Conservation (phyloP, 2,113 vertebrate genomes). For the Noctilio leporinus region DNA sequence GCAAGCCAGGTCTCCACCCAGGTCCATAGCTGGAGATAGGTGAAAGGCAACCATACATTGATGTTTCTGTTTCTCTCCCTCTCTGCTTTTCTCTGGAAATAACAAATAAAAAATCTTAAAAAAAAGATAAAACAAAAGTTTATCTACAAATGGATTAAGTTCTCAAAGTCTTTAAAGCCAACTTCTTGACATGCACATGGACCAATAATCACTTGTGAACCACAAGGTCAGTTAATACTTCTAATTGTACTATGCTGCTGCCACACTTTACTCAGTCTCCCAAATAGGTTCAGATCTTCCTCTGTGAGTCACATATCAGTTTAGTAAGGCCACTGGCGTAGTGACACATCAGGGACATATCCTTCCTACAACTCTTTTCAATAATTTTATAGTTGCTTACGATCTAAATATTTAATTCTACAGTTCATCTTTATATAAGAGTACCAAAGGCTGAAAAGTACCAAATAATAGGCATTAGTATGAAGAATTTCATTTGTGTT, state of each 20-base stretch:
- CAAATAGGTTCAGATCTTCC: neutral
- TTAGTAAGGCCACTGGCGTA: conserved; percentile 52
- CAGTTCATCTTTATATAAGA: conserved; percentile 5
- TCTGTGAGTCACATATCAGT: neutral
- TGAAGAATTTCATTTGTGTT: neutral
- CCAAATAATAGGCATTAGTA: conserved; percentile 26
- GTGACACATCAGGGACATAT: neutral
- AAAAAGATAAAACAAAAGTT: conserved; percentile 40
- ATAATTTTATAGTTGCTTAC: neutral
- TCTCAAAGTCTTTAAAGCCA: conserved; percentile 38
- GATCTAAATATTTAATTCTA: conserved; percentile 55
- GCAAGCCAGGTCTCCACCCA: too few relatives aligned
- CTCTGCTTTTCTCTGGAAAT: too few relatives aligned
- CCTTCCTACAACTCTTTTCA: neutral
- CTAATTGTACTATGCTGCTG: neutral
- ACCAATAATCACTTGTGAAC: neutral
- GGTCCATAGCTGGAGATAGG: too few relatives aligned
- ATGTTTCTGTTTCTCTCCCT: too few relatives aligned
- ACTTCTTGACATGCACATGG: conserved; percentile 27
- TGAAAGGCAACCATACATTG: too few relatives aligned
- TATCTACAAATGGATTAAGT: conserved; percentile 28
- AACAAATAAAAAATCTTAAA: too few relatives aligned
- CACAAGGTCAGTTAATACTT: neutral
- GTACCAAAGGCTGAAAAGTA: conserved; percentile 43
- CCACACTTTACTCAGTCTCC: conserved; percentile 19